These are phyloP conservation scores for Alloscopus bannaensis DNA, from an alignment of 2,888 invertebrate species.

Conservation along the genomic window DNA sequence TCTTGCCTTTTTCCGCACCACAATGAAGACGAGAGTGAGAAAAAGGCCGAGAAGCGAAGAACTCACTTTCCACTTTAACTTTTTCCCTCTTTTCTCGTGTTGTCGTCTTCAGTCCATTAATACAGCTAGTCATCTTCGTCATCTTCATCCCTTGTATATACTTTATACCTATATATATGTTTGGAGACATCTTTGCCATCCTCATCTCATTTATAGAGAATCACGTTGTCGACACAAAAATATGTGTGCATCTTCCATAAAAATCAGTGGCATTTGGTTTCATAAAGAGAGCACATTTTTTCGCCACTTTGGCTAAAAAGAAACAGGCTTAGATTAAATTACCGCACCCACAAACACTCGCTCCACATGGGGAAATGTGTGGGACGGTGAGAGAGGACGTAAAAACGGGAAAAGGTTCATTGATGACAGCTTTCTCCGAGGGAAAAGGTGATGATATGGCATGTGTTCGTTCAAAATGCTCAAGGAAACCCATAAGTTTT, in stretches of 20 bases:
- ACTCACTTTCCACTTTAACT: constrained; percentile 65
- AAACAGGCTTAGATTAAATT: not conserved
- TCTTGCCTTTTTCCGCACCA: constrained; percentile 38
- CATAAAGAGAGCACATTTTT: not conserved
- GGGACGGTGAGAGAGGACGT: too few relatives aligned
- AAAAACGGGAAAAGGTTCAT: too few relatives aligned
- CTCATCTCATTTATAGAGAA: not conserved
- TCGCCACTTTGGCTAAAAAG: constrained; percentile 2
- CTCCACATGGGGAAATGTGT: not conserved
- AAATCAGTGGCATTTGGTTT: too few relatives aligned
- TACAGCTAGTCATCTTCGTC: constrained; percentile 41
- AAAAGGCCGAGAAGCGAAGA: not conserved
- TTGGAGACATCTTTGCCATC: not conserved
- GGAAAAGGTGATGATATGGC: too few relatives aligned
- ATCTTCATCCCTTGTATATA: too few relatives aligned
- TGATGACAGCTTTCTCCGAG: too few relatives aligned
- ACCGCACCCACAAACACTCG: not conserved
- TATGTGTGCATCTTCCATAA: constrained; percentile 8
- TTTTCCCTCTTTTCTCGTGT: constrained; percentile 45
- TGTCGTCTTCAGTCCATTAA: constrained; percentile 26
- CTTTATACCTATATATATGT: too few relatives aligned
- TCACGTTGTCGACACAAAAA: too few relatives aligned
- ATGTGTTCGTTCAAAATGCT: too few relatives aligned
- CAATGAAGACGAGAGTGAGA: constrained; percentile 12
- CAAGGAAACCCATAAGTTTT: too few relatives aligned